Base-by-base conservation (phyloP, 2,888 invertebrate species). In the Aporophyla nigra region DNA sequence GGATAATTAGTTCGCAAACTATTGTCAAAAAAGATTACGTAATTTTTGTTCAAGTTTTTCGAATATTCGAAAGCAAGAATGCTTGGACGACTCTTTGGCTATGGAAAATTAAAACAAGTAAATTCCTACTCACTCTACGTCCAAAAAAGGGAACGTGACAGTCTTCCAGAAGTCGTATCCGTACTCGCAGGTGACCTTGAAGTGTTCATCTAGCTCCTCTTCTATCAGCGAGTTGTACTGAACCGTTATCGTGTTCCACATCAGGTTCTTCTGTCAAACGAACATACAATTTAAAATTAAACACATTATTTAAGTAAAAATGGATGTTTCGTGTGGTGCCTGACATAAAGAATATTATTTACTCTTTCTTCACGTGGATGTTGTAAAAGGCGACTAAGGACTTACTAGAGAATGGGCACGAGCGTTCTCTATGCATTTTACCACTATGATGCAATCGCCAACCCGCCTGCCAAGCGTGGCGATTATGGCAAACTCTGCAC, bases 131-230 rank as follows among this genome's bases (percentile, higher is more conserved):
- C 94, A 99, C 99, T 99, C 99, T 74, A 99, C 99, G 92, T 99
- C 99, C 75, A 99, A 96, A 93, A 99, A 99, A 1, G 99, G 99
- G 95, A 99, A 99, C 0, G 99, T 99, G 58, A 99, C 99, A 0
- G 99, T 99, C 95, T 99, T 99, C 99, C 99, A 99, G 96, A 99
- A 99, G 94, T 99, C 99, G 92, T 99, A 99, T 76, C 99, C 99
- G 91, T 99, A 99, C 95, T 99, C 99, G 96, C 99, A 99, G 62
- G 99, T 99, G 70, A 99, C 99, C 96, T 99, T 99, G 94, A 99
- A 99, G 93, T 99, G 99, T 90, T 99, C 99, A 93, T 99, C 99
- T 95, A 98, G 98, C 93, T 99, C 99, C 92, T 99, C 99, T 92
- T 99, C 99, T 76, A 99, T 99, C 86, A 99, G 94, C 0, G 99